phyloP scores from a whole-genome alignment of 2,113 vertebrate species.

The Elanus axillaris region DNA sequence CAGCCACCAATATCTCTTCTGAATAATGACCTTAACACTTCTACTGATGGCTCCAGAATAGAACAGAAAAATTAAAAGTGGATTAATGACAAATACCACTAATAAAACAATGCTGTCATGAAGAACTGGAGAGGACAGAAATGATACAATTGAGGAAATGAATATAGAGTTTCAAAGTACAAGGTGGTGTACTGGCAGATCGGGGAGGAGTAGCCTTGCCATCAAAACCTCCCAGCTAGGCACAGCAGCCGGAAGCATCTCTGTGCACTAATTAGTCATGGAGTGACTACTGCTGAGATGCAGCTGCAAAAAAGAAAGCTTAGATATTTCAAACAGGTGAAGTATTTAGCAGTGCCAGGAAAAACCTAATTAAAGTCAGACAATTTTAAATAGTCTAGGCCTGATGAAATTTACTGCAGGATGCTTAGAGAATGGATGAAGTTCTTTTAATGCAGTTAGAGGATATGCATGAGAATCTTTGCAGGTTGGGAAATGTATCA shows the following conservation, averaged over 20 bases:
- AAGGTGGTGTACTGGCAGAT: not conserved
- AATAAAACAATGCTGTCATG: not conserved
- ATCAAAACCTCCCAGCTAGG: not conserved
- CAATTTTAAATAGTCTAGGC: not conserved
- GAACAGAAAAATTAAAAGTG: not conserved
- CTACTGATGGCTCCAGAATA: not conserved
- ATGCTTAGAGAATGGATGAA: not conserved
- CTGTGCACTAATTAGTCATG: not conserved
- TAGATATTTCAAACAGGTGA: not conserved
- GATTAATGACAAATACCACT: not conserved
- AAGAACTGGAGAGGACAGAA: not conserved
- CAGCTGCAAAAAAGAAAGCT: not conserved
- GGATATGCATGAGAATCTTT: not conserved
- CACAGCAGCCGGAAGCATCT: not conserved
- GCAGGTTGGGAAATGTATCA: not conserved
- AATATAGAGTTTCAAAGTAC: not conserved
- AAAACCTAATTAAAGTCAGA: not conserved
- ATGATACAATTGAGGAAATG: not conserved
- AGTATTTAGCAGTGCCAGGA: not conserved
- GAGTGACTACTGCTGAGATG: not conserved
- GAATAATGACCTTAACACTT: not conserved
- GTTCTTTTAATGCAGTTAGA: not conserved
- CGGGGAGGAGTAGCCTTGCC: not conserved
- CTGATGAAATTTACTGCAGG: not conserved
- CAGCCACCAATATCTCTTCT: not conserved